phyloP scores from a whole-genome alignment of 2,113 vertebrate genomes.

The Seriola rivoliana region DNA sequence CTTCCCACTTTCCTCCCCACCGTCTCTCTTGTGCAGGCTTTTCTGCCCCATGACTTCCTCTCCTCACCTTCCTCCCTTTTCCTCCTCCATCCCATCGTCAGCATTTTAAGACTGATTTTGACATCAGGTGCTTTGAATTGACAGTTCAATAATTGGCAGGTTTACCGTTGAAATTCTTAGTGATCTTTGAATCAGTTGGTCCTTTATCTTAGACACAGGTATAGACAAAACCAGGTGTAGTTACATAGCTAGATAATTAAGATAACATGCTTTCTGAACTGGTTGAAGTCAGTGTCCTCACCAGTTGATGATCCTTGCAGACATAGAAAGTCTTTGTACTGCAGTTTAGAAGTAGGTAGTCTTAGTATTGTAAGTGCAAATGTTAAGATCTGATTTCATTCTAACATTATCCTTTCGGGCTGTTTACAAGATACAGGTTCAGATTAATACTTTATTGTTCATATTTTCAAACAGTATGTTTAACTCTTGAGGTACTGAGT shows the following conservation, averaged over 20 bases:
- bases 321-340: no score
- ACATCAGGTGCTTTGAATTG: background rate
- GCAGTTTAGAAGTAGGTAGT: no score
- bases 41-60: background rate
- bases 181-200: background rate
- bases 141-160: background rate
- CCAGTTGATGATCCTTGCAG: no score
- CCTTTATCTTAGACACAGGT: background rate
- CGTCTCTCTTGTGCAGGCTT: conserved; percentile 2
- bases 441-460: no score
- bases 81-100: conserved; percentile 4
- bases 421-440: no score
- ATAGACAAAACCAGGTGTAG: background rate
- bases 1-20: conserved; percentile 19
- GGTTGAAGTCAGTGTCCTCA: no score
- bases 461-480: no score
- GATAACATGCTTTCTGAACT: no score
- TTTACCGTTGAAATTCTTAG: background rate
- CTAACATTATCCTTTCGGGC: no score
- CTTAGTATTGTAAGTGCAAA: no score
- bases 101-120: conserved; percentile 2
- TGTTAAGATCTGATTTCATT: no score
- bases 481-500: background rate
- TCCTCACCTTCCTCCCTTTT: background rate
- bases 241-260: no score